Conservation (phyloP, 2,113 vertebrate species). For the Scolopax mira region DNA sequence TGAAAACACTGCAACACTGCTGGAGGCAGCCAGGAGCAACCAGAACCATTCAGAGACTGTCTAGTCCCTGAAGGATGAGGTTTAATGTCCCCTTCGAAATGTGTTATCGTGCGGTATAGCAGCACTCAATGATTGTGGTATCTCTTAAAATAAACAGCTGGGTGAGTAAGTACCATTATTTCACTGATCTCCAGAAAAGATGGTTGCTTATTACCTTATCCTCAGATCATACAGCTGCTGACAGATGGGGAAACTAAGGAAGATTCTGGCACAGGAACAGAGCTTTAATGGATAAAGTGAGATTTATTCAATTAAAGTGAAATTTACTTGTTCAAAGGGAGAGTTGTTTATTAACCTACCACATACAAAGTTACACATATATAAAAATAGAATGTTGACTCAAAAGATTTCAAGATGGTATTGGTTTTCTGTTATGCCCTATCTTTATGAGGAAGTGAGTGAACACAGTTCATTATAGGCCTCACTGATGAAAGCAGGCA, state of each 20-base stretch:
- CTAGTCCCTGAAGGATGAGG: not conserved
- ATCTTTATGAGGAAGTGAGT: not conserved
- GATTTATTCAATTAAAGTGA: not conserved
- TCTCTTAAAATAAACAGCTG: not conserved
- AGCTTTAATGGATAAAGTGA: not conserved
- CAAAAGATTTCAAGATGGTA: not conserved
- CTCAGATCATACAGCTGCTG: not conserved
- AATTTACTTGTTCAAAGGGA: not conserved
- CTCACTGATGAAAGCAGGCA: not conserved
- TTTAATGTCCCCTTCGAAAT: not conserved
- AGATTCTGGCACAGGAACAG: not conserved
- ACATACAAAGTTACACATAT: not conserved
- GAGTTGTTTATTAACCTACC: not conserved
- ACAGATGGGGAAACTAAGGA: not conserved
- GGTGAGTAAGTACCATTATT: not conserved
- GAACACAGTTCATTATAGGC: not conserved
- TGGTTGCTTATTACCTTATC: not conserved
- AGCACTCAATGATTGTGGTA: not conserved
- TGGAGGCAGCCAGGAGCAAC: not conserved
- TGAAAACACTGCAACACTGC: not conserved
- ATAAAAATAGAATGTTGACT: not conserved
- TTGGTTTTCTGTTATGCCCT: not conserved
- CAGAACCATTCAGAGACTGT: not conserved
- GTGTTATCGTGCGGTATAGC: not conserved
- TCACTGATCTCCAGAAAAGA: not conserved